Evolutionary conservation across 2,888 invertebrate genomes (phyloP).

Genomic region (Melanotus villosus): DNA sequence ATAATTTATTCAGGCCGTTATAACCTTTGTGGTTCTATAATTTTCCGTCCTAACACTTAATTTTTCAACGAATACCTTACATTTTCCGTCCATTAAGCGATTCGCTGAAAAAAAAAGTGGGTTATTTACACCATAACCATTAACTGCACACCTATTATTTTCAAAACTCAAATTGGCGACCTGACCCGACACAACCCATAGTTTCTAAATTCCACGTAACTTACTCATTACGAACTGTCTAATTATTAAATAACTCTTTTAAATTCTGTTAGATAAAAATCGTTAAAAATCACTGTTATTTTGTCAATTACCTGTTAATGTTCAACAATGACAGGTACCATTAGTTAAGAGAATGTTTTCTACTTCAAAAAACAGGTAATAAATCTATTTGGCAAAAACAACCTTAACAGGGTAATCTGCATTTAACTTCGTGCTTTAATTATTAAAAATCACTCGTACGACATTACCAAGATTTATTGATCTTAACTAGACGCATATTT

Average conservation of each 20-base stretch:
- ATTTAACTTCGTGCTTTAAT: no score
- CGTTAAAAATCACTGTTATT: constrained; percentile 1
- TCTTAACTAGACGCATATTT: no score
- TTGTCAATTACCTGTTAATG: not conserved
- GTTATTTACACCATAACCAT: not conserved
- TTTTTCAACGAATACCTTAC: no score
- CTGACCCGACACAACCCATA: constrained; percentile 6
- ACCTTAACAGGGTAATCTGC: no score
- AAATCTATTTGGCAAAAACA: no score
- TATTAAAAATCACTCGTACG: no score
- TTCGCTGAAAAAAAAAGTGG: not conserved
- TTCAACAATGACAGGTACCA: not conserved
- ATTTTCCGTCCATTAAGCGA: not conserved
- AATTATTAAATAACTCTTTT: constrained; percentile 1
- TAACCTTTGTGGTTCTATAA: no score
- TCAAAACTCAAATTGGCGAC: not conserved
- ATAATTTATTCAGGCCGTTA: no score
- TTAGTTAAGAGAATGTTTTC: not conserved
- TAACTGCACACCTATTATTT: not conserved
- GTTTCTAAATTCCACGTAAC: not conserved
- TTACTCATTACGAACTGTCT: not conserved
- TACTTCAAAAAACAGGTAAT: not conserved
- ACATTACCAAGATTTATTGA: no score
- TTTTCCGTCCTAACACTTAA: no score
- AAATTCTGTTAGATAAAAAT: not conserved